phyloP scores from a whole-genome alignment of 2,113 vertebrate genomes.

The Scomber colias region DNA sequence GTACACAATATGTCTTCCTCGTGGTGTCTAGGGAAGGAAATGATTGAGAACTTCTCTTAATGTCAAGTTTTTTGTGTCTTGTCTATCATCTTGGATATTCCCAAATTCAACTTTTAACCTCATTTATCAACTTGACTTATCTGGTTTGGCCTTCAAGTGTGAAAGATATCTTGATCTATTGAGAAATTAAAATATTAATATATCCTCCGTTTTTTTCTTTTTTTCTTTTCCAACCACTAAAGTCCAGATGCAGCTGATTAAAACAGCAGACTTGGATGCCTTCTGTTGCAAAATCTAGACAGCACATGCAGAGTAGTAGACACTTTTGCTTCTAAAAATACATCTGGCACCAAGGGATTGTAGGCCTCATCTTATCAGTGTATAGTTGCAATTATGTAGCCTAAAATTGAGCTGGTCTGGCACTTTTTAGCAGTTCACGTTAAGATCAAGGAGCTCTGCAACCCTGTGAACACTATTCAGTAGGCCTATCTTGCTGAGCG shows the following conservation, averaged over 20 bases:
- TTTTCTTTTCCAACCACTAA: not conserved
- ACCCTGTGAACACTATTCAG: not conserved
- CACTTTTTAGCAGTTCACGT: not conserved
- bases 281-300: constrained; percentile 53
- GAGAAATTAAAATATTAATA: not conserved
- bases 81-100: constrained; percentile 4
- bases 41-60: constrained; percentile 44
- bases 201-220: not conserved
- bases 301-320: constrained; percentile 34
- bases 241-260: constrained; percentile 54
- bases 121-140: constrained; percentile 9
- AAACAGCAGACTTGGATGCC: constrained; percentile 35
- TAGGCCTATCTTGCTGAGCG: not conserved
- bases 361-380: constrained; percentile 38
- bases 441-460: constrained; percentile 22
- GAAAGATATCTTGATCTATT: constrained; percentile 6
- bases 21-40: constrained; percentile 17
- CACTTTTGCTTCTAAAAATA: constrained; percentile 65
- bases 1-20: constrained; percentile 39
- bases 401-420: constrained; percentile 4
- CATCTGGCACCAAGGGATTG: constrained; percentile 34
- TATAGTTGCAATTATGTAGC: constrained; percentile 25
- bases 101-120: constrained; percentile 36
- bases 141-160: constrained; percentile 22
- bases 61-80: constrained; percentile 1